Base-by-base conservation (phyloP, 1,140 invertebrate genomes). In the Drosophila yakuba region DNA sequence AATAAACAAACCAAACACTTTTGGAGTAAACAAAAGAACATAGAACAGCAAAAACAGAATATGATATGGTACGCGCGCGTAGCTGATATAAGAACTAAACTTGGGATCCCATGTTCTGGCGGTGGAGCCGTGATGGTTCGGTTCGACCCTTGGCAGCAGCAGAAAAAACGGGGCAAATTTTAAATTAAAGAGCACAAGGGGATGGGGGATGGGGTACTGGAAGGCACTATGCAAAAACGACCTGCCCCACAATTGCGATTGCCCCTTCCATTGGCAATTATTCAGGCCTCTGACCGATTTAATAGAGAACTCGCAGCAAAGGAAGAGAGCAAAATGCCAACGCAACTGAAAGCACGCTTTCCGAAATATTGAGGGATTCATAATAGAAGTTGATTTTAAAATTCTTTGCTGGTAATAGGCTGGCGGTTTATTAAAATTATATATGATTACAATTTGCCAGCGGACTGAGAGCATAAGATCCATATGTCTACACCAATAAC, bases 271-370 rank as follows among this genome's bases (percentile, higher is more conserved):
- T 67, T 79, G 64, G 80, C 80, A 83, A 83, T 84, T 83, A 84
- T 83, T 83, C 57, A 83, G 80, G 80, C 80, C 80, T 84, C 84
- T 83, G 80, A 75, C 80, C 80, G 84, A 71, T 79, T 83, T 76
- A 83, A 75, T 63, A 75, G 67, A 76, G 71, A 79, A 36, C 35
- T 32, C 63, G 28, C 36, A 51, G 32, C 10, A 32, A 54, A 41
- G 72, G 14, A 75, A 66, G 38, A 51, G 38, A 23, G 14, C 41
- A 56, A 45, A 44, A 55, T 25, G 25, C 25, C 38, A 14, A 20
- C 10, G 17, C 6, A 44, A 52, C 41, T 2, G 32, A 61, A 52
- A 17, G 28, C 28, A 63, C 28, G 15, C 28, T 45, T 5, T 4
- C 15, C 23, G 3, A 14, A 17, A 10, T n/a, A 43, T 51, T 8